Base-by-base conservation (phyloP, 2,888 invertebrate species). In the Rhorus exstirpatorius region DNA sequence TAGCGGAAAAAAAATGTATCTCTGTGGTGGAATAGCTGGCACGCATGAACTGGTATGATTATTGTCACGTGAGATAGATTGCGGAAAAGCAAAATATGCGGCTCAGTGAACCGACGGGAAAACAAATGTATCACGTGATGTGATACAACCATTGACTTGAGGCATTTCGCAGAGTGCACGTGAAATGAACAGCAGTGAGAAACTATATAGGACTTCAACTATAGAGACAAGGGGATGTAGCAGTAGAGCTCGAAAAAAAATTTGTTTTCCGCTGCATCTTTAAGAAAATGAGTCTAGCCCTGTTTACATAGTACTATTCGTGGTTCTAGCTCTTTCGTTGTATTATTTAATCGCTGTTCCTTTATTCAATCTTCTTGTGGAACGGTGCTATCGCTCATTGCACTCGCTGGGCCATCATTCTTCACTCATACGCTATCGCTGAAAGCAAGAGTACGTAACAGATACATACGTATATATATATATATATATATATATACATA, bases 321-420 rank as follows among this genome's bases (percentile, higher is more conserved):
- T n/a, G 3, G 31, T 31, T 6, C 46, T 46, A n/a, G 12, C 17
- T 41, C 31, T 31, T 17, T 4, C 24, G n/a, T 12, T 53, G 49
- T 41, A 60, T 38, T 53, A 53, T 44, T 60, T 7, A 60, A 68
- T 49, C 58, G 44, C n/a, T 60, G 41, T 74, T 58, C 49, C 44
- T 76, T 63, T 35, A 44, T 35, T 74, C 74, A 24, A 60, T 53
- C 38, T 55, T 63, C 67, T 61, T 44, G 38, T 53, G 44, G 55
- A 17, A 24, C 26, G 3, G n/a, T 17, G 58, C 79, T 81, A 84
- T 84, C 83, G 84, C 83, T 70, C 84, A 72, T 84, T 84, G 84
- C 84, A 81, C 84, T 81, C 83, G 19, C 10, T n/a, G 21, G 70
- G 55, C 35, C 79, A 51, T 78, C 75, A 75, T 83, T 58, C 60